phyloP scores from a whole-genome alignment of 2,797 vertebrate genomes.

The Micrastur ruficollis region DNA sequence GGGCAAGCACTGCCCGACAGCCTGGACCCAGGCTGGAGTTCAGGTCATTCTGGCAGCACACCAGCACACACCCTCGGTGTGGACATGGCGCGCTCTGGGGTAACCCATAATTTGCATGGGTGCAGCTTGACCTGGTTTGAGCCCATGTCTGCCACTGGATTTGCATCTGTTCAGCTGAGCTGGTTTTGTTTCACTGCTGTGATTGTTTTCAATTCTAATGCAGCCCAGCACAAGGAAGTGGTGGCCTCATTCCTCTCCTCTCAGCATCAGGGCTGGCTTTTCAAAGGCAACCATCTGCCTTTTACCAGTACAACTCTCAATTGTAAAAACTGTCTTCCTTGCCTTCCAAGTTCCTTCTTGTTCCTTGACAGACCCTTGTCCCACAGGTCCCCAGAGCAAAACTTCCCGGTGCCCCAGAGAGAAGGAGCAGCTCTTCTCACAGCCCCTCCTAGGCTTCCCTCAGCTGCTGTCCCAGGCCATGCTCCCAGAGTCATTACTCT shows the following conservation, averaged over 20 bases:
- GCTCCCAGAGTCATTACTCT: not conserved
- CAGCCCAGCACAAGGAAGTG: not conserved
- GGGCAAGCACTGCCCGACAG: not conserved
- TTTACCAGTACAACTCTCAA: accelerated
- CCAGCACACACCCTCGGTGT: not conserved
- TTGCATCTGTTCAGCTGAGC: slow-evolving; percentile 57
- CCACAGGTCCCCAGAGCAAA: not conserved
- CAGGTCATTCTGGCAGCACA: not conserved
- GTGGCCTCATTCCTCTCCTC: not conserved
- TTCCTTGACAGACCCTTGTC: not conserved
- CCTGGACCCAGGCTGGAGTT: not conserved
- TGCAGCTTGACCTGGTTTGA: slow-evolving; percentile 50
- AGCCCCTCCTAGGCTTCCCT: not conserved
- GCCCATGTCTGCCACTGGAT: slow-evolving; percentile 30
- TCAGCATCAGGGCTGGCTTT: not conserved
- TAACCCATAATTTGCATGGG: not conserved
- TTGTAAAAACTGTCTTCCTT: not conserved
- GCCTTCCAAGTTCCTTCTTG: accelerated
- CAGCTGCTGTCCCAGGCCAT: not conserved
- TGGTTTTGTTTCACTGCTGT: slow-evolving; percentile 42
- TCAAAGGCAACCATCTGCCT: not conserved
- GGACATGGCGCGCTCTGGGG: not conserved
- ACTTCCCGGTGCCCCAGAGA: not conserved
- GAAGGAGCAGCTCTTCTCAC: not conserved
- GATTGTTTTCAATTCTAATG: slow-evolving; percentile 39